Conservation (phyloP, 2,797 vertebrate genomes). For the Gallirallus australis region DNA sequence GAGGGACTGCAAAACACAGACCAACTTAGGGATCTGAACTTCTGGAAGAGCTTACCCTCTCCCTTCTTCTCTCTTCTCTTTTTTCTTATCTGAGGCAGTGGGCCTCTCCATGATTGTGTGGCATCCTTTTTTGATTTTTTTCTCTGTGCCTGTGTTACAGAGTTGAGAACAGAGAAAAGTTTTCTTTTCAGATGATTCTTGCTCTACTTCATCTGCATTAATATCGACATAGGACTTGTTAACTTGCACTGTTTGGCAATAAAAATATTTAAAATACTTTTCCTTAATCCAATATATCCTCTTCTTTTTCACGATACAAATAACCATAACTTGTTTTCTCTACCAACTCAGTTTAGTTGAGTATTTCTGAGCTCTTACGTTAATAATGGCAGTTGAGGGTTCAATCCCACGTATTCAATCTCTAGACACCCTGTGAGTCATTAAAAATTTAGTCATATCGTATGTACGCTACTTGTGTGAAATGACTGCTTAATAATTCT, state of each 20-base stretch:
- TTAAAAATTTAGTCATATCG: neutral
- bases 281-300: neutral
- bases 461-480: neutral
- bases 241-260: neutral
- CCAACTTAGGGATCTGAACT: conserved; percentile 20
- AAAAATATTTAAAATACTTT: neutral
- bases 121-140: neutral
- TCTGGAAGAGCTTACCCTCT: neutral
- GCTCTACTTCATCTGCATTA: neutral
- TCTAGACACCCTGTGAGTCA: neutral
- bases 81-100: neutral
- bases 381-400: neutral
- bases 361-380: neutral
- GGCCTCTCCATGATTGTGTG: neutral
- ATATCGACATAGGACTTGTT: neutral
- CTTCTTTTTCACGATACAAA: neutral
- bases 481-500: neutral
- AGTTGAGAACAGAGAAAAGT: neutral
- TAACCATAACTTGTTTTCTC: neutral
- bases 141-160: neutral
- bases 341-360: neutral
- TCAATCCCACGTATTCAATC: neutral
- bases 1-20: conserved; percentile 82
- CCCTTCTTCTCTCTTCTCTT: neutral
- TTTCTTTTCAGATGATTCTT: neutral